Percentiles rank a stretch among this genome's conserved stretches.
phyloP scores from a whole-genome alignment of 1,140 invertebrate genomes.

The Drosophila athabasca region DNA sequence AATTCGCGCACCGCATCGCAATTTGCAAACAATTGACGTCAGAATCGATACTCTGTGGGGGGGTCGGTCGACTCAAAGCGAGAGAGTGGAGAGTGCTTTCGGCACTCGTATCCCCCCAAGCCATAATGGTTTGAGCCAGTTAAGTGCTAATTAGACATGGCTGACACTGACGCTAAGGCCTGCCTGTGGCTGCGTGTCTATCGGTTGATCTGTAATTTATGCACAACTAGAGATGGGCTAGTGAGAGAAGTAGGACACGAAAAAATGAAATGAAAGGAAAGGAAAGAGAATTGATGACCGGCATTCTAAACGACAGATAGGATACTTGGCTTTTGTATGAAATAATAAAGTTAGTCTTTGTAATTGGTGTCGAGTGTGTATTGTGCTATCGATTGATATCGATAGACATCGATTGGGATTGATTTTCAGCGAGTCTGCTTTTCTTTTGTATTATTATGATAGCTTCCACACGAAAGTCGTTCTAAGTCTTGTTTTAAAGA shows the following conservation, averaged over 20 bases:
- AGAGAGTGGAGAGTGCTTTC: slow-evolving; percentile 6
- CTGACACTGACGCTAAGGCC: slow-evolving; percentile 44
- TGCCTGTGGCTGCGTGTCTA: slow-evolving; percentile 60
- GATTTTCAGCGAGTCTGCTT: too few relatives aligned
- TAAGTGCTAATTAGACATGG: slow-evolving; percentile 71
- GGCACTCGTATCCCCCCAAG: slow-evolving; percentile 8
- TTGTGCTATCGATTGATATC: background rate
- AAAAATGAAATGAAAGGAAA: background rate
- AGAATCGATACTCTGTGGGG: slow-evolving; percentile 25
- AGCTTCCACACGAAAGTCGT: too few relatives aligned
- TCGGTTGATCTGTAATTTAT: slow-evolving; percentile 55
- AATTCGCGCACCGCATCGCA: slow-evolving; percentile 34
- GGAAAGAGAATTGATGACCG: slow-evolving; percentile 5
- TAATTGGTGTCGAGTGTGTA: background rate
- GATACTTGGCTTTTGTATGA: background rate
- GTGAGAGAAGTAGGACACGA: slow-evolving; percentile 22
- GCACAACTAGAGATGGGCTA: slow-evolving; percentile 36
- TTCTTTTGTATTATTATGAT: too few relatives aligned
- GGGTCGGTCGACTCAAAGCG: slow-evolving; percentile 14
- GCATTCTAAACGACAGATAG: background rate
- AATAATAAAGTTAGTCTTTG: background rate
- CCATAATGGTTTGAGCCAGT: slow-evolving; percentile 33
- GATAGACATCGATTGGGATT: background rate
- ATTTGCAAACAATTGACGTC: slow-evolving; percentile 64
- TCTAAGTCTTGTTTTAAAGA: too few relatives aligned